Base-by-base conservation (phyloP, 2,113 vertebrate species). In the Macrotis lagotis region DNA sequence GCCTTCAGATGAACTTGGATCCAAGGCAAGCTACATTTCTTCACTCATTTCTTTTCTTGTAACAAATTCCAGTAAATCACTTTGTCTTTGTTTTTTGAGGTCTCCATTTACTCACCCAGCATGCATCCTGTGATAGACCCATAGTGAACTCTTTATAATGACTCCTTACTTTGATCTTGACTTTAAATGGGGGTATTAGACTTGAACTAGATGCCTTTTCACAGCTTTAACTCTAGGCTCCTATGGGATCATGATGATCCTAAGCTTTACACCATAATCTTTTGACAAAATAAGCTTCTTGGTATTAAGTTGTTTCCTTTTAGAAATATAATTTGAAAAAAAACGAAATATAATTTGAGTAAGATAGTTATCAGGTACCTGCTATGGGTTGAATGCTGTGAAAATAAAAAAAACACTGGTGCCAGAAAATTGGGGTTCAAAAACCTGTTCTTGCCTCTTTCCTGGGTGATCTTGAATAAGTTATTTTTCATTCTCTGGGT, bases 41-140 rank as follows among this genome's bases (percentile, higher is more conserved):
- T 47, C 44, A 88, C 14, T 74, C 49, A 26, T 53, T 48, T 91
- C 48, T 52, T 91, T 88, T 53, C 31, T 74, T 50, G 3, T n/a
- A 48, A 47, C 88, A 94, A 97, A 94, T 93, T 91, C 74, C 94
- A 92, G 93, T 28, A 55, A 55, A 11, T 59, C 10, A 3, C 55
- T 59, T 59, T 59, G 3, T 74, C 11, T 59, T 59, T 59, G 3
- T 74, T 3, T 74, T 74, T 74, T n/a, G 31, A 74, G 59, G 37
- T 19, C 31, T 10, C 31, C 3, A 16, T 74, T 74, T 74, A 14
- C 12, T n/a, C 59, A 74, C 31, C 31, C 14, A 16, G 31, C 31
- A 66, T 5, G 31, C 28, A 3, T 11, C 9, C 28, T 37, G 31
- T 37, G 11, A 66, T 3, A 14, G 31, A 12, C 3, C 31, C 55